phyloP scores from a whole-genome alignment of 2,888 invertebrate species.

The Tipula unca region DNA sequence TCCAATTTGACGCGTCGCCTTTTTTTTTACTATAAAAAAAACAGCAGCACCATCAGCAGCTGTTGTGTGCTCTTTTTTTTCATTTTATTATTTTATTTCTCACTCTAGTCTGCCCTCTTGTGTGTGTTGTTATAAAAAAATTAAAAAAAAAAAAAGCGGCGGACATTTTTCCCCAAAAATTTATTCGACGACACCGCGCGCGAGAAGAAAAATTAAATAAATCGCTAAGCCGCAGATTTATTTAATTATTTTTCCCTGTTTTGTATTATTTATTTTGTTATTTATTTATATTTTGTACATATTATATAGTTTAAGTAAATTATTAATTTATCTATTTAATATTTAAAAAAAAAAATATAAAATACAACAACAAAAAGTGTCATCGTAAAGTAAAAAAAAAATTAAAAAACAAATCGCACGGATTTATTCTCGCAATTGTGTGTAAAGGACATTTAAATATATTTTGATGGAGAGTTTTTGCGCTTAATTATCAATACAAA shows the following conservation, averaged over 20 bases:
- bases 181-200: not conserved
- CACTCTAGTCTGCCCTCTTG: not conserved
- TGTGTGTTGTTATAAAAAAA: not conserved
- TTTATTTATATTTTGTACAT: not conserved
- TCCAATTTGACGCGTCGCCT: slow-evolving; percentile 18
- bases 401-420: slow-evolving; percentile 4
- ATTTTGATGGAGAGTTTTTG: not conserved
- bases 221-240: not conserved
- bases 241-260: not conserved
- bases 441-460: not conserved
- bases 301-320: slow-evolving; percentile 8
- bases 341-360: slow-evolving; percentile 14
- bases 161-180: slow-evolving; percentile 18
- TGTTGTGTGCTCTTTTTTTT: slow-evolving; percentile 3
- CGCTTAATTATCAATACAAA: not conserved
- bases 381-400: slow-evolving; percentile 22
- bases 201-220: slow-evolving; percentile 14
- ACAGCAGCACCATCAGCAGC: slow-evolving; percentile 17
- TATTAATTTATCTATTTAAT: slow-evolving; percentile 1
- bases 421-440: not conserved
- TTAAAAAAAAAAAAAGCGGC: not conserved
- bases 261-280: not conserved
- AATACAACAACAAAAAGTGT: slow-evolving; percentile 22
- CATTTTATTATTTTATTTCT: not conserved
- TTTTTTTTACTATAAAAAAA: slow-evolving; percentile 15